phyloP scores from a whole-genome alignment of 2,888 invertebrate genomes.

The Oligia strigilis region DNA sequence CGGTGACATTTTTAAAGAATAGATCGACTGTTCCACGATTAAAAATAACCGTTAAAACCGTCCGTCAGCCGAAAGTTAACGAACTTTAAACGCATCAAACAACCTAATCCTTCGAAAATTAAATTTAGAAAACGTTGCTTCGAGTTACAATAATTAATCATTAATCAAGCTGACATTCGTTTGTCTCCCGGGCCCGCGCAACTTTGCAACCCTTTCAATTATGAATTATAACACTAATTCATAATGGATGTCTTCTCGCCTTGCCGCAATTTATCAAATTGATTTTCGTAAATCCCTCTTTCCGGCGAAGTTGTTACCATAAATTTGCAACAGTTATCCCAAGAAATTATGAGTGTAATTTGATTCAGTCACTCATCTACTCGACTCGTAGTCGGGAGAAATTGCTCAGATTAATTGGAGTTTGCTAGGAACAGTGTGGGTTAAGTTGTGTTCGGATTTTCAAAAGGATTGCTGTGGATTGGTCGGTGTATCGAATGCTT shows the following conservation, averaged over 20 bases:
- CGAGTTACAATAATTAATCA: conserved; percentile 81
- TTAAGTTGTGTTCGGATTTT: conserved; percentile 12
- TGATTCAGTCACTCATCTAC: conserved; percentile 78
- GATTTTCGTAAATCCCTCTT: conserved; percentile 84
- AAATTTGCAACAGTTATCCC: conserved; percentile 86
- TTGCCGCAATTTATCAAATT: conserved; percentile 89
- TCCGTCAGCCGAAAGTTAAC: conserved; percentile 31
- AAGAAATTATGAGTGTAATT: conserved; percentile 86
- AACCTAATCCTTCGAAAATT: conserved; percentile 69
- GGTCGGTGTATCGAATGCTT: conserved; percentile 6
- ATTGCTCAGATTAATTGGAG: conserved; percentile 70
- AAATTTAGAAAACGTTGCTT: conserved; percentile 70
- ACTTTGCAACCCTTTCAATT: conserved; percentile 88
- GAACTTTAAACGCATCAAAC: conserved; percentile 63
- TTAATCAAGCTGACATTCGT: conserved; percentile 87
- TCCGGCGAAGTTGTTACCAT: conserved; percentile 82
- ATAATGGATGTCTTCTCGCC: conserved; percentile 86
- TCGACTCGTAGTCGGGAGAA: conserved; percentile 59
- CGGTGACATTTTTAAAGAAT: background rate
- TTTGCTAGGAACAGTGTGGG: conserved; percentile 56
- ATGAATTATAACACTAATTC: conserved; percentile 89
- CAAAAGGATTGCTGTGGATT: background rate
- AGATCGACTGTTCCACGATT: background rate
- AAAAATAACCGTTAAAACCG: conserved; percentile 15
- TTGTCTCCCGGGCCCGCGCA: conserved; percentile 83